phyloP scores from a whole-genome alignment of 2,113 vertebrate genomes.

The Platichthys stellatus region DNA sequence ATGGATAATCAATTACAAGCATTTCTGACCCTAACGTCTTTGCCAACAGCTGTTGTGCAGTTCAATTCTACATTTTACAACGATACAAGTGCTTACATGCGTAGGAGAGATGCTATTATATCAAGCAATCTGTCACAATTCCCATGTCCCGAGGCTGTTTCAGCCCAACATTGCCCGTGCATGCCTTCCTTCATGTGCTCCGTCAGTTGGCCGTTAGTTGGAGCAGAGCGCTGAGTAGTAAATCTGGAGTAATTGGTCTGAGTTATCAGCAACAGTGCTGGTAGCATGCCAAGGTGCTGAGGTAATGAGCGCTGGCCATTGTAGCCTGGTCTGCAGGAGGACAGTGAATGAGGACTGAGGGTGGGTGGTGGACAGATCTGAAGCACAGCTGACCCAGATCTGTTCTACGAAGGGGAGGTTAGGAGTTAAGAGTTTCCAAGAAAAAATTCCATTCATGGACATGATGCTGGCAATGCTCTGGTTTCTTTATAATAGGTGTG shows the following conservation, averaged over 20 bases:
- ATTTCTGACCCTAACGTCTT: too few relatives aligned
- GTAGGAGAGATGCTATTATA: too few relatives aligned
- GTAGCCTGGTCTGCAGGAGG: conserved; percentile 22
- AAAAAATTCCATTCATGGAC: conserved; percentile 41
- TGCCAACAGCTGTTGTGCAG: too few relatives aligned
- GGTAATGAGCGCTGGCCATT: conserved; percentile 63
- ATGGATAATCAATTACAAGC: too few relatives aligned
- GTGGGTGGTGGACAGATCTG: conserved; percentile 39
- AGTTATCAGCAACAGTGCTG: conserved; percentile 65
- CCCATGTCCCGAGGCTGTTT: too few relatives aligned
- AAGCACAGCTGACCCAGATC: conserved; percentile 48
- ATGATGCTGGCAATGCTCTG: conserved; percentile 10
- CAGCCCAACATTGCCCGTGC: too few relatives aligned
- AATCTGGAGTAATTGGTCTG: conserved; percentile 69
- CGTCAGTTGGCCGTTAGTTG: conserved; percentile 54
- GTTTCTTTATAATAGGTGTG: conserved; percentile 8
- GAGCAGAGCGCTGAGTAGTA: conserved; percentile 44
- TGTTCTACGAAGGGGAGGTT: conserved; percentile 1
- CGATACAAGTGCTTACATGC: too few relatives aligned
- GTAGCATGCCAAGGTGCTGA: conserved; percentile 70
- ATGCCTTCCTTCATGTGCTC: too few relatives aligned
- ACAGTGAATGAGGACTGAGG: conserved; percentile 50
- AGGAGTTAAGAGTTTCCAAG: conserved; percentile 3
- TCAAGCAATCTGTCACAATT: too few relatives aligned
- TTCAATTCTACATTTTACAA: too few relatives aligned